Base-by-base conservation (phyloP, 2,888 invertebrate genomes). In the Synergus japonicus region DNA sequence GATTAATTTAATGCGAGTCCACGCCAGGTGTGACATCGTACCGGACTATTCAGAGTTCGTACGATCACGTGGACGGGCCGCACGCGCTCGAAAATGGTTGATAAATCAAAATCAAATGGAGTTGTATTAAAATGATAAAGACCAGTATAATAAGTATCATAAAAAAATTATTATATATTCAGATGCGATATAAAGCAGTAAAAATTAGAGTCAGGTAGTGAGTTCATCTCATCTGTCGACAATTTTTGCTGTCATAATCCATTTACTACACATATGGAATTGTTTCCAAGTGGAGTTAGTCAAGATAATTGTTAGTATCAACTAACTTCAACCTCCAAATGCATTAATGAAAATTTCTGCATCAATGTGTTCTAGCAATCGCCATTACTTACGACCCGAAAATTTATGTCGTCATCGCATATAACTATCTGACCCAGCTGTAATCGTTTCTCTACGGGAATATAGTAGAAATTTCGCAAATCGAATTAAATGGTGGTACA, bases 1-100 rank as follows among this genome's bases (percentile, higher is more conserved):
- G 82, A 82, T 83, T 83, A 83, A 83, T 83, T 54, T 82, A 83
- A 82, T 76, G 80, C 80, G 80, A 76, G 78, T 60, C 49, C 67
- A 76, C 78, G 77, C 80, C 83, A 83, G 83, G 80, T 82, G 78
- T 79, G 66, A 79, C 82, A 79, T 82, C 65, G 79, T 49, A 76
- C 80, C 78, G 79, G 81, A 84, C 83, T 79, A 79, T 79, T 78
- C 49, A 58, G 67, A 54, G 41, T 76, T 78, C 82, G 80, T 80
- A 54, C 79, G 78, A 81, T 79, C 29, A 73, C 49, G 69, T 73
- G 29, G 9, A 63, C 41, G 64, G 54, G 41, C 29, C 73, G 69
- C 18, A 46, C 22, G 44, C 46, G 77, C 22, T 46, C 43, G 29
- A 66, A 66, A 66, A 29, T 66, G 22, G 10, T 22, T 37, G 4